Percentiles rank a stretch among this genome's conserved stretches.
Conservation (phyloP, 2,113 vertebrate species). For the Naja naja region DNA sequence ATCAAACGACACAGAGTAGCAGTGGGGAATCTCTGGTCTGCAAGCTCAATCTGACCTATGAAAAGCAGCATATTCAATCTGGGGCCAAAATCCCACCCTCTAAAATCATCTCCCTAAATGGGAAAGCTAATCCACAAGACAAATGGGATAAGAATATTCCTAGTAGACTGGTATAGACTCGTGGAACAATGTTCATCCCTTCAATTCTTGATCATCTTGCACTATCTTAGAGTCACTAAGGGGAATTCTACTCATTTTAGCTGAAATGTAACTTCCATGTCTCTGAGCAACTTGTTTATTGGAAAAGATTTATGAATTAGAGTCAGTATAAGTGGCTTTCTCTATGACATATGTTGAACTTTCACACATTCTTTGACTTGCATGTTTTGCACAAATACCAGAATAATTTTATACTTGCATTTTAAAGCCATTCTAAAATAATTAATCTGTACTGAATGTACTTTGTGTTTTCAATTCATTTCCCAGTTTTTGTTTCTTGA, state of each 20-base stretch:
- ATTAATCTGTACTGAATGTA: not conserved
- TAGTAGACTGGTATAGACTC: not conserved
- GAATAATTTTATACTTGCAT: not conserved
- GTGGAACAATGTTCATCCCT: not conserved
- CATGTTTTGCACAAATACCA: not conserved
- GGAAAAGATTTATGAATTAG: not conserved
- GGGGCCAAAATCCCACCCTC: not conserved
- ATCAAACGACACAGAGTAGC: not conserved
- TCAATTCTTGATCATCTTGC: not conserved
- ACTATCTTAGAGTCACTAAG: not conserved
- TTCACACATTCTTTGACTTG: not conserved
- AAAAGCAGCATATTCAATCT: not conserved
- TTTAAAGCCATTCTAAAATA: not conserved
- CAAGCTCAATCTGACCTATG: not conserved
- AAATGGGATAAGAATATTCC: not conserved
- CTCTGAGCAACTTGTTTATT: not conserved
- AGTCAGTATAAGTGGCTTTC: not conserved
- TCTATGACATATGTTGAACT: not conserved
- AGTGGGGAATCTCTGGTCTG: not conserved
- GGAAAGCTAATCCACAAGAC: not conserved
- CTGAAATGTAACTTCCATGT: not conserved
- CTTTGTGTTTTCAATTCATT: constrained; percentile 31
- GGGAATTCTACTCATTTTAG: not conserved
- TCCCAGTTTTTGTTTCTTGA: constrained; percentile 29
- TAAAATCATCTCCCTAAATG: not conserved